Percentiles rank a stretch among this genome's conserved stretches.
Conservation (phyloP, 2,888 invertebrate species). For the Myopa testacea region DNA sequence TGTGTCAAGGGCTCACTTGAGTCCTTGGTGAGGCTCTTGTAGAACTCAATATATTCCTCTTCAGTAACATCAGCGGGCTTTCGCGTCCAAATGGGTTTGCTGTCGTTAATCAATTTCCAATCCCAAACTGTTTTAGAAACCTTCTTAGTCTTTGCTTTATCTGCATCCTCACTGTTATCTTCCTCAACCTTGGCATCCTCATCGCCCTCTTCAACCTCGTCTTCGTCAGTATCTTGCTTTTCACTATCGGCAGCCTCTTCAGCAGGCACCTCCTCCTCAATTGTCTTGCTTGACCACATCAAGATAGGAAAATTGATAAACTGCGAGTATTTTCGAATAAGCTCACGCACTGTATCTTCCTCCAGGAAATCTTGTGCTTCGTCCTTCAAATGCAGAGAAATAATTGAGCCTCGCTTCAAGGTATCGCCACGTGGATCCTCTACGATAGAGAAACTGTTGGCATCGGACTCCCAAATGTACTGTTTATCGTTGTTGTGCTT, state of each 20-base stretch:
- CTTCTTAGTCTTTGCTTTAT: conserved; percentile 85
- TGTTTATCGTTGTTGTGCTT: conserved; percentile 95
- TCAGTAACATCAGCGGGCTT: conserved; percentile 87
- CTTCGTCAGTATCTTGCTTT: conserved; percentile 71
- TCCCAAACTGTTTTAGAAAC: conserved; percentile 97
- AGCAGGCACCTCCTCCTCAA: conserved; percentile 79
- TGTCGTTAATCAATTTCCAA: conserved; percentile 96
- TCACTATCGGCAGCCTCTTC: conserved; percentile 70
- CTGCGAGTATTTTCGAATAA: conserved; percentile 98
- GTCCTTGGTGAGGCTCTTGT: conserved; percentile 94
- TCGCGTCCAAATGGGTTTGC: conserved; percentile 98
- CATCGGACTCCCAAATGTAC: conserved; percentile 98
- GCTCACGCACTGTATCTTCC: conserved; percentile 86
- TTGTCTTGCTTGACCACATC: conserved; percentile 85
- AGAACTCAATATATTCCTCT: conserved; percentile 94
- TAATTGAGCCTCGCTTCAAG: conserved; percentile 88
- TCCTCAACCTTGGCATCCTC: conserved; percentile 77
- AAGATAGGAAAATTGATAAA: conserved; percentile 99
- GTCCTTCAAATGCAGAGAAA: conserved; percentile 91
- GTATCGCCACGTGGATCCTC: conserved; percentile 96
- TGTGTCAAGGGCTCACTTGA: conserved; percentile 83
- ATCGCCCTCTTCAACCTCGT: conserved; percentile 69
- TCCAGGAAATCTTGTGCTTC: conserved; percentile 97
- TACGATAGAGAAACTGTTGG: conserved; percentile 86
- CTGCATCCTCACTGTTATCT: conserved; percentile 71